These are phyloP conservation scores for Thereva unica DNA, from an alignment of 2,888 invertebrate species.

Conservation along the genomic window DNA sequence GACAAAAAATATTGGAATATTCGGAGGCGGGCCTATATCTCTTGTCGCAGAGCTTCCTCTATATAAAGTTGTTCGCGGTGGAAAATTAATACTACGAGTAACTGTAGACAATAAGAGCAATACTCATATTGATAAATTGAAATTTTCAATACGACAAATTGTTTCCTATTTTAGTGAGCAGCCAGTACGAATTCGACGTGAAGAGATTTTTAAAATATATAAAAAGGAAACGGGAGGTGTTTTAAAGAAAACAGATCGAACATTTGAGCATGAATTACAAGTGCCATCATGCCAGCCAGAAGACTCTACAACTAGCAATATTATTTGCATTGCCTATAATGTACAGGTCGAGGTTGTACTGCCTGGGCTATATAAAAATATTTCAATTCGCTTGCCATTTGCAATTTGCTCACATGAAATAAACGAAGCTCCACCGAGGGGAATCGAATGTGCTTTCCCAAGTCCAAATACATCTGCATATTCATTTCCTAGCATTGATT, in stretches of 20 bases:
- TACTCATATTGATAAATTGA: conserved; percentile 56
- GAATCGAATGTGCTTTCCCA: conserved; percentile 46
- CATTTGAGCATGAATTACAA: conserved; percentile 55
- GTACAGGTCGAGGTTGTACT: conserved; percentile 56
- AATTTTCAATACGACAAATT: conserved; percentile 53
- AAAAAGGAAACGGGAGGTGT: conserved; percentile 57
- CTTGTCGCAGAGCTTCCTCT: conserved; percentile 53
- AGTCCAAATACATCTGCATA: conserved; percentile 49
- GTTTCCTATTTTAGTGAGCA: conserved; percentile 53
- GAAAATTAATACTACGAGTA: conserved; percentile 52
- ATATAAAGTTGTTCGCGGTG: conserved; percentile 52
- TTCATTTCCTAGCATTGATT: conserved; percentile 39
- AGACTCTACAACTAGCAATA: conserved; percentile 49
- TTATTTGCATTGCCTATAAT: conserved; percentile 53
- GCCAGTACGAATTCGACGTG: conserved; percentile 51
- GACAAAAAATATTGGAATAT: conserved; percentile 46
- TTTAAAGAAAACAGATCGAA: conserved; percentile 55
- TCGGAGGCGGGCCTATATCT: conserved; percentile 55
- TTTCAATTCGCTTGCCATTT: conserved; percentile 53
- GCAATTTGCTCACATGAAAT: conserved; percentile 50
- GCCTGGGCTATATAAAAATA: conserved; percentile 56
- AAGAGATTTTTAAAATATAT: conserved; percentile 52
- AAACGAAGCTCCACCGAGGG: conserved; percentile 23
- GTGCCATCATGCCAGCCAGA: conserved; percentile 54
- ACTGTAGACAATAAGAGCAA: conserved; percentile 55